These are phyloP conservation scores for Drosophila anceps DNA, from an alignment of 2,888 invertebrate genomes.

Conservation along the genomic window DNA sequence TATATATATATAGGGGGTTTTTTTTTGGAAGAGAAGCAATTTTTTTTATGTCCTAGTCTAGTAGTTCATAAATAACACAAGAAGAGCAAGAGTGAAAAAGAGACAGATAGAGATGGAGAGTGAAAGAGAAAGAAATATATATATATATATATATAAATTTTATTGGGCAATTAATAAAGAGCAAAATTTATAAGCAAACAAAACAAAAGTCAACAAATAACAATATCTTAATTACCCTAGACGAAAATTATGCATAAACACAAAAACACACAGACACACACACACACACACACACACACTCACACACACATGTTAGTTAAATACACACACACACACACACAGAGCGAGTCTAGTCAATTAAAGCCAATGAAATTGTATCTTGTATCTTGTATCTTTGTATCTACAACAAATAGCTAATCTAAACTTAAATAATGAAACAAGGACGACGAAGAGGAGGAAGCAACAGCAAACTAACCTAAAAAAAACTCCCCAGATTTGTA, in stretches of 20 bases:
- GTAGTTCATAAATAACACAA: slow-evolving; percentile 16
- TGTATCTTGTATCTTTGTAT: slow-evolving; percentile 55
- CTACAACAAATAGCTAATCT: slow-evolving; percentile 62
- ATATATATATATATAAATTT: slow-evolving; percentile 6
- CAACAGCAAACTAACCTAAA: slow-evolving; percentile 14
- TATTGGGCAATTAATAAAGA: slow-evolving; percentile 75
- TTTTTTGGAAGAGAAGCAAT: slow-evolving; percentile 11
- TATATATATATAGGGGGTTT: slow-evolving; percentile 7
- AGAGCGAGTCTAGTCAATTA: slow-evolving; percentile 69
- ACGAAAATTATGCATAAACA: slow-evolving; percentile 53
- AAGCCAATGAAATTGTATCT: slow-evolving; percentile 63
- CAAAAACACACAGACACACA: slow-evolving; percentile 19
- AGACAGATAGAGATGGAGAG: neutral
- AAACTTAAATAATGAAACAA: slow-evolving; percentile 35
- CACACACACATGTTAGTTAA: slow-evolving; percentile 30
- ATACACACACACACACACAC: slow-evolving; percentile 32
- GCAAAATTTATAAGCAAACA: slow-evolving; percentile 61
- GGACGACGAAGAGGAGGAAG: neutral
- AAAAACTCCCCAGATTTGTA: slow-evolving; percentile 52
- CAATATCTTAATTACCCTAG: slow-evolving; percentile 67
- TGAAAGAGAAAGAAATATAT: slow-evolving; percentile 20
- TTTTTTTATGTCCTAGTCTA: slow-evolving; percentile 13
- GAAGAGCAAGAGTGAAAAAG: neutral
- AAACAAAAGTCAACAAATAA: slow-evolving; percentile 42
- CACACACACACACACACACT: slow-evolving; percentile 22